Base-by-base conservation (phyloP, 2,797 vertebrate species). In the Sebastiscus tertius region DNA sequence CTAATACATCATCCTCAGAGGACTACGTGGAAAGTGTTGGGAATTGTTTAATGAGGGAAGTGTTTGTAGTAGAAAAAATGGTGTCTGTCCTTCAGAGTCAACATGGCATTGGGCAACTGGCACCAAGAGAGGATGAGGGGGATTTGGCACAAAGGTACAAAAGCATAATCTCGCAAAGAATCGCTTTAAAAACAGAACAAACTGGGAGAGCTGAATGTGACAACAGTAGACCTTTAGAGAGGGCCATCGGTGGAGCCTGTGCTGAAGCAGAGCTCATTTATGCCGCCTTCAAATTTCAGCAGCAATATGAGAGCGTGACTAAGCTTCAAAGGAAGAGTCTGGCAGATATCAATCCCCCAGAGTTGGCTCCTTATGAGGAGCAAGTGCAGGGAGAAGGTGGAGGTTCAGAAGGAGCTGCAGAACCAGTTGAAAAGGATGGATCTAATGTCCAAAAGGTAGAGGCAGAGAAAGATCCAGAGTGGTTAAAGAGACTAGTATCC, bases 191-290 rank as follows among this genome's bases (percentile, higher is more conserved):
- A 73, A 70, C 49, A 11, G 72, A 79, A 46, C 72, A 64, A 66
- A 78, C 87, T 8, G 20, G 52, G 1, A 75, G 61, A 27, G 33
- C 82, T 27, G 52, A 64, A 18, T 84, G 75, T 79, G 79, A 83
- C 22, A 72, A 8, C 1, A 3, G 11, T 27, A 73, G 77, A 11
- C 7, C 18, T 74, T 58, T 90, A 65, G 83, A 93, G 14, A 72
- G 20, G 4, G 42, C 58, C 1, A 89, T 96, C 6, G 27, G 61
- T 4, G 86, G 64, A 63, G 81, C 94, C 0, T 95, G 97, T 86
- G 87, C 96, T 72, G 97, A 96, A 79, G 96, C 97, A 0, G 97
- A 99, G 90, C 93, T 99, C 54, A 94, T 95, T 64, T 97, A 96
- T 65, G 91, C 95, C 0, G 87, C 94, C n/a, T 93, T 97, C 22